Conservation (phyloP, 2,888 invertebrate species). For the Amblyjoppa proteus region DNA sequence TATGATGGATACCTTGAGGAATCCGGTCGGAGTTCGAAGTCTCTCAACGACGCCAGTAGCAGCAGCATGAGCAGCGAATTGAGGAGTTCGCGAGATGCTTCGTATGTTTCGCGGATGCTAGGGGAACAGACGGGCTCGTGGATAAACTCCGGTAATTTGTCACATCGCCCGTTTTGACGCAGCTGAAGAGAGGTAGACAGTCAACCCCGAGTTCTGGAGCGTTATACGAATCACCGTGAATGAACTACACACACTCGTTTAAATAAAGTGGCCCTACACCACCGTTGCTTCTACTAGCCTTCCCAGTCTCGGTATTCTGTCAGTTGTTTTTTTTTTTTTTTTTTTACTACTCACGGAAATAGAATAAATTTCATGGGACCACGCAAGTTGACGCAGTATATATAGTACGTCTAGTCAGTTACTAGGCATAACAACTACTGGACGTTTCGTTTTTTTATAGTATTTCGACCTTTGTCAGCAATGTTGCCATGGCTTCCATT, state of each 20-base stretch:
- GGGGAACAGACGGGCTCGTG: slow-evolving; percentile 51
- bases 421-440: slow-evolving; percentile 20
- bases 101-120: slow-evolving; percentile 53
- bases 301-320: slow-evolving; percentile 28
- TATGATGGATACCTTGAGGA: slow-evolving; percentile 58
- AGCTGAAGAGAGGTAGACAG: slow-evolving; percentile 29
- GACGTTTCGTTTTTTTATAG: neutral
- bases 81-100: slow-evolving; percentile 47
- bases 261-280: slow-evolving; percentile 60
- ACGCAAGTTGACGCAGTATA: slow-evolving; percentile 22
- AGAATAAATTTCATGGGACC: slow-evolving; percentile 52
- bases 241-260: slow-evolving; percentile 50
- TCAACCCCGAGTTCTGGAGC: slow-evolving; percentile 29
- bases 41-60: slow-evolving; percentile 45
- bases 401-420: slow-evolving; percentile 13
- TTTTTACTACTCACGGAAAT: slow-evolving; percentile 13
- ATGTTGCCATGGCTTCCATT: neutral
- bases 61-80: slow-evolving; percentile 20
- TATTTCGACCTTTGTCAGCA: neutral
- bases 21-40: slow-evolving; percentile 39
- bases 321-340: slow-evolving; percentile 1
- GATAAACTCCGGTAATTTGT: slow-evolving; percentile 68
- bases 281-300: slow-evolving; percentile 26
- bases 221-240: slow-evolving; percentile 8
- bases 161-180: slow-evolving; percentile 60